These are phyloP conservation scores for Parnassius mnemosyne DNA, from an alignment of 2,888 invertebrate genomes.

Conservation along the genomic window DNA sequence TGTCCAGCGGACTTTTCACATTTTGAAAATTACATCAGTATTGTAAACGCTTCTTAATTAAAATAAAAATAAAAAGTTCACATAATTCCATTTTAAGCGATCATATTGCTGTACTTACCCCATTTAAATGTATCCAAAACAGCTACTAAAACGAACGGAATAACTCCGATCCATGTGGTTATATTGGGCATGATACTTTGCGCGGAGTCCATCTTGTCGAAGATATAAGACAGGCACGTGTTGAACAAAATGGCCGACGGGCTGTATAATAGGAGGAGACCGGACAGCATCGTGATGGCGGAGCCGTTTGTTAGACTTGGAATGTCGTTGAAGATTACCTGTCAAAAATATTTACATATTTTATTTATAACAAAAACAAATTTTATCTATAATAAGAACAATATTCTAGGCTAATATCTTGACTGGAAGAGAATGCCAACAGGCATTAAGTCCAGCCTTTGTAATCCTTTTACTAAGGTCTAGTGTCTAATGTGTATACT, in stretches of 20 bases:
- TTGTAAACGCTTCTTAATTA: neutral
- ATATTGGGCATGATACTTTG: conserved; percentile 89
- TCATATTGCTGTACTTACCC: conserved; percentile 68
- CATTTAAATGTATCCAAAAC: conserved; percentile 86
- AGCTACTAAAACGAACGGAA: conserved; percentile 87
- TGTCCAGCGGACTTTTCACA: neutral
- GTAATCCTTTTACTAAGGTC: too few species aligned
- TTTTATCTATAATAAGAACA: too few species aligned
- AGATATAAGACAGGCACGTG: conserved; percentile 88
- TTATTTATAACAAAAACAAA: too few species aligned
- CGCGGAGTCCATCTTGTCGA: conserved; percentile 91
- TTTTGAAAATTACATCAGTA: neutral
- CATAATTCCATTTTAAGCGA: too few species aligned
- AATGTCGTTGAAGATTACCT: conserved; percentile 85
- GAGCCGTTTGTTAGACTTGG: conserved; percentile 85
- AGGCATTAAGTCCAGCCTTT: too few species aligned
- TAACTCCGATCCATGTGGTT: conserved; percentile 86
- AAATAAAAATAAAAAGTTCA: too few species aligned
- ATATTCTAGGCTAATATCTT: too few species aligned
- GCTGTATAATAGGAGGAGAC: conserved; percentile 85
- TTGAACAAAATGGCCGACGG: conserved; percentile 88
- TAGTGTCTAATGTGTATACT: too few species aligned
- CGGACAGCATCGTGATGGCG: conserved; percentile 84
- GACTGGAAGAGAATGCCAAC: too few species aligned
- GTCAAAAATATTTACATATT: conserved; percentile 5